Conservation (phyloP, 2,888 invertebrate genomes). For the Patella caerulea region DNA sequence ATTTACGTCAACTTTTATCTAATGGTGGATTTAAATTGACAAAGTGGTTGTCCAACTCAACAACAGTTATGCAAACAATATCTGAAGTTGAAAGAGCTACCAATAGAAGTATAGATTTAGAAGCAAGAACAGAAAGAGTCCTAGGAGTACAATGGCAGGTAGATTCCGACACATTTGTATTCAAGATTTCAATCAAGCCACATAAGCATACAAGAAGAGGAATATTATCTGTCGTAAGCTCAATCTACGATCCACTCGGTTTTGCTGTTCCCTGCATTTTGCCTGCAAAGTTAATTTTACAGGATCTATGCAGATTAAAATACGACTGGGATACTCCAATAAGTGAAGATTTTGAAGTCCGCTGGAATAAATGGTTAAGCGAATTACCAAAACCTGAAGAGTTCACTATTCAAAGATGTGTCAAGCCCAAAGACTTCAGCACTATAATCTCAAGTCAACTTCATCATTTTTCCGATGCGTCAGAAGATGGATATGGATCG, state of each 20-base stretch:
- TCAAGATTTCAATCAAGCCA: conserved; percentile 14
- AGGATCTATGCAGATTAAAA: conserved; percentile 26
- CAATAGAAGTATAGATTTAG: conserved; percentile 15
- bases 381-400: neutral
- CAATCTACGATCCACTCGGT: too few relatives aligned
- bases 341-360: conserved; percentile 14
- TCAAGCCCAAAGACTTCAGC: conserved; percentile 23
- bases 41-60: conserved; percentile 28
- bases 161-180: conserved; percentile 21
- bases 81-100: conserved; percentile 15
- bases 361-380: conserved; percentile 29
- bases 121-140: conserved; percentile 22
- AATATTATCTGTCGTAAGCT: conserved; percentile 20
- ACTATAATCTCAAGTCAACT: conserved; percentile 14
- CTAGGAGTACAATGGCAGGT: conserved; percentile 31
- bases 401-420: conserved; percentile 10
- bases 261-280: too few relatives aligned
- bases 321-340: conserved; percentile 31
- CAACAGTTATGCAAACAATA: conserved; percentile 17
- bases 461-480: conserved; percentile 32
- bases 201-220: conserved; percentile 15
- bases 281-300: conserved; percentile 31
- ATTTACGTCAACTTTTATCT: conserved; percentile 15
- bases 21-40: conserved; percentile 23
- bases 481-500: neutral